Conservation (phyloP, 2,797 vertebrate genomes). For the Poeciliopsis paucimaculata region DNA sequence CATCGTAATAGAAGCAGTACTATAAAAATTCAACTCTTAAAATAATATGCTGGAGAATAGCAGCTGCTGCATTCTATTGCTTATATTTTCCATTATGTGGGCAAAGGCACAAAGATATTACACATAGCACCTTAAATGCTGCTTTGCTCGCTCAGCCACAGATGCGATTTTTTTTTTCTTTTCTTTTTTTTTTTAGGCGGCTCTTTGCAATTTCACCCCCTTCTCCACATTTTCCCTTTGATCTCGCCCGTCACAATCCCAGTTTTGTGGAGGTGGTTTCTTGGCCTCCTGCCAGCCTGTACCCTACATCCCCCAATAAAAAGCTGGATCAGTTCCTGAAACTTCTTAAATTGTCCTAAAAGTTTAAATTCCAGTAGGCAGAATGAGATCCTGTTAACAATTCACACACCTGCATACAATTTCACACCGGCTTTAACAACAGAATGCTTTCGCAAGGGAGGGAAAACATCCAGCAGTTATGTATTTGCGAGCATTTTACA, state of each 20-base stretch:
- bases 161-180: conserved; percentile 57
- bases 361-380: conserved; percentile 56
- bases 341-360: conserved; percentile 55
- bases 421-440: conserved; percentile 72
- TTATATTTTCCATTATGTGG: conserved; percentile 44
- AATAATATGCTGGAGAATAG: conserved; percentile 30
- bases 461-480: conserved; percentile 59
- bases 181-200: conserved; percentile 30
- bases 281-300: conserved; percentile 54
- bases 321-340: conserved; percentile 41
- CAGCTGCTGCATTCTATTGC: conserved; percentile 29
- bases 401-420: conserved; percentile 65
- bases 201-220: conserved; percentile 52
- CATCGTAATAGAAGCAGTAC: conserved; percentile 44
- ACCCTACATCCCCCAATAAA: not conserved
- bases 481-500: conserved; percentile 67
- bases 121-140: conserved; percentile 67
- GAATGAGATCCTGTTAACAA: conserved; percentile 60
- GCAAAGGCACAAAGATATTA: conserved; percentile 60
- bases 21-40: conserved; percentile 30
- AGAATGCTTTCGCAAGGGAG: conserved; percentile 49
- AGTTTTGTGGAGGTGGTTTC: conserved; percentile 53
- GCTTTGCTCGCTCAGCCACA: conserved; percentile 59
- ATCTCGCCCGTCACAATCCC: conserved; percentile 63
- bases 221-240: conserved; percentile 55